phyloP scores from a whole-genome alignment of 2,797 vertebrate genomes.

The Phrynocephalus forsythii region DNA sequence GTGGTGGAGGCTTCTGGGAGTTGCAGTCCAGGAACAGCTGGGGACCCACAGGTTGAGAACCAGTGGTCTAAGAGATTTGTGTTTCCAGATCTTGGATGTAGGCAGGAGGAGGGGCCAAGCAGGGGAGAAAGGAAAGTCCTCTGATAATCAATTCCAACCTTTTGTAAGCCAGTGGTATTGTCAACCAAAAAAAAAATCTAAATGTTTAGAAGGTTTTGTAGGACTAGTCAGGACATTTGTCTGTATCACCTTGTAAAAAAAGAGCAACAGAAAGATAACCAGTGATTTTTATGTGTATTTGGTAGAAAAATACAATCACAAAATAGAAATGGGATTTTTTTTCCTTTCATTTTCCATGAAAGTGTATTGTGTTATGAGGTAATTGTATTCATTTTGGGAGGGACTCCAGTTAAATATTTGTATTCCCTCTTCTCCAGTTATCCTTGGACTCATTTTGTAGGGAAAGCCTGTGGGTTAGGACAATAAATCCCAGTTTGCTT shows the following conservation, averaged over 20 bases:
- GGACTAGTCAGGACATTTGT: not conserved
- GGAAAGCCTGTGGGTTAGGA: constrained; percentile 67
- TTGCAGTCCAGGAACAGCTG: too few relatives aligned
- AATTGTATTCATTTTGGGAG: not conserved
- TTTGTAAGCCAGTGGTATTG: not conserved
- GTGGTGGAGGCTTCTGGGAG: too few relatives aligned
- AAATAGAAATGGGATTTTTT: not conserved
- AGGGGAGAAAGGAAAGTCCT: not conserved
- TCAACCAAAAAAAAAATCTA: not conserved
- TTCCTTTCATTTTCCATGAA: not conserved
- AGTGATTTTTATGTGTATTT: not conserved
- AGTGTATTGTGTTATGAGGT: not conserved
- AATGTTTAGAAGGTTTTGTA: not conserved
- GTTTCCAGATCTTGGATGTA: not conserved
- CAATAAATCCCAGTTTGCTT: constrained; percentile 65
- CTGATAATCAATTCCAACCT: not conserved
- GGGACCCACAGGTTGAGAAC: too few relatives aligned
- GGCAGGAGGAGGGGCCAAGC: not conserved
- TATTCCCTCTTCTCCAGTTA: not conserved
- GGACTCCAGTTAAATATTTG: not conserved
- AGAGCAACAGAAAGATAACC: not conserved
- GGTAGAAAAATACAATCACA: not conserved
- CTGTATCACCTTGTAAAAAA: not conserved
- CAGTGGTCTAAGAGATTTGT: not conserved
- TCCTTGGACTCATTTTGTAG: constrained; percentile 40